A percentile compares a stretch with the other conserved stretches of the same genome.
Conservation (phyloP, 2,888 invertebrate genomes). For the Sesamia inferens region DNA sequence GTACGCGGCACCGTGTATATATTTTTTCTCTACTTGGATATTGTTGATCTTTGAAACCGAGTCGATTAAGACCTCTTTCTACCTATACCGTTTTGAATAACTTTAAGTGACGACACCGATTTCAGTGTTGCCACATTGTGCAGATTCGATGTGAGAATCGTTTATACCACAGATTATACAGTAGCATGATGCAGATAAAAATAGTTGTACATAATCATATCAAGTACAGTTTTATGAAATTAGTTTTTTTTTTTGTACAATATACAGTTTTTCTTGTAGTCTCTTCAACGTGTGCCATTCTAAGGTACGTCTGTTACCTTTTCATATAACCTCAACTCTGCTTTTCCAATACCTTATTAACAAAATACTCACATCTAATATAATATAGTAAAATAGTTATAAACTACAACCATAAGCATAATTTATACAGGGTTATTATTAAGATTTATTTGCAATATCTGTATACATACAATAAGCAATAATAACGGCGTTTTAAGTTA, state of each 20-base stretch:
- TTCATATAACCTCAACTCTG: conserved; percentile 83
- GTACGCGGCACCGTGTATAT: conserved; percentile 72
- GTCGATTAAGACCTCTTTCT: conserved; percentile 65
- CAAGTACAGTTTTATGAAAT: conserved; percentile 87
- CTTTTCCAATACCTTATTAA: conserved; percentile 84
- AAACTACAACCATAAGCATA: conserved; percentile 87
- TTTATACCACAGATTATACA: conserved; percentile 69
- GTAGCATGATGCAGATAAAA: conserved; percentile 67
- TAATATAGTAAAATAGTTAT: conserved; percentile 84
- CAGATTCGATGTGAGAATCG: conserved; percentile 59
- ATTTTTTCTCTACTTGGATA: conserved; percentile 69
- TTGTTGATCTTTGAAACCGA: conserved; percentile 65
- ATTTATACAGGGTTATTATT: conserved; percentile 90
- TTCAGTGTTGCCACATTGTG: conserved; percentile 44
- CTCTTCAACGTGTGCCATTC: conserved; percentile 87
- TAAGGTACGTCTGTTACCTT: conserved; percentile 85
- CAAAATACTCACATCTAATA: conserved; percentile 85
- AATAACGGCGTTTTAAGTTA: conserved; percentile 58
- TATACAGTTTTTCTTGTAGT: conserved; percentile 83
- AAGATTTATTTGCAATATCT: conserved; percentile 75
- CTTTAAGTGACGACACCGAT: conserved; percentile 59
- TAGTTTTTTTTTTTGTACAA: conserved; percentile 81
- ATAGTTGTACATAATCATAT: conserved; percentile 86
- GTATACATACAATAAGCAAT: conserved; percentile 66
- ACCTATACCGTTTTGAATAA: conserved; percentile 73